Conservation (phyloP, 2,113 vertebrate species). For the Eptatretus burgeri region DNA sequence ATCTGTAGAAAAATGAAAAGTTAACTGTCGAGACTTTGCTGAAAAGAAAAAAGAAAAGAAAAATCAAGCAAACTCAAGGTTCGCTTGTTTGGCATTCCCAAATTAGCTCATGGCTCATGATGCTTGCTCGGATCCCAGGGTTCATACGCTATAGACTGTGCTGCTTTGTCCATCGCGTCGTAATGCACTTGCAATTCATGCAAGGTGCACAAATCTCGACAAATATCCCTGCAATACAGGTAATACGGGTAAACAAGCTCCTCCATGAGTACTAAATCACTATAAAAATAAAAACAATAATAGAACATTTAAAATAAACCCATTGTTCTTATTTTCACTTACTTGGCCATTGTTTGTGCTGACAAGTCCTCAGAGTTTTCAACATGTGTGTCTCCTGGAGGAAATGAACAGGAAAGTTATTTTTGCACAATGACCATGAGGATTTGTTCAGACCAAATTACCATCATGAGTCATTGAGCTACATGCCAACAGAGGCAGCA, state of each 20-base stretch:
- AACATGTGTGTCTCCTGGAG: constrained; percentile 61
- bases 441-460: neutral
- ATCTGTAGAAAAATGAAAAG: rapidly evolving
- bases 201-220: neutral
- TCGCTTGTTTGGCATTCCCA: no score
- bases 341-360: constrained; percentile 94
- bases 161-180: neutral
- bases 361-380: constrained; percentile 66
- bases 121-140: no score
- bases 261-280: neutral
- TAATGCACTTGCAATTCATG: neutral
- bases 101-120: no score
- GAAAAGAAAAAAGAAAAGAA: neutral
- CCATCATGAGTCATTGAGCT: neutral
- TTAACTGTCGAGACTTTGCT: rapidly evolving
- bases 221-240: constrained; percentile 13
- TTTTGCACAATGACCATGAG: neutral
- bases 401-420: constrained; percentile 7
- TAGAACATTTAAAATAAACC: neutral
- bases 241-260: constrained; percentile 9
- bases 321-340: constrained; percentile 14
- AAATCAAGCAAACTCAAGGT: neutral
- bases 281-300: neutral
- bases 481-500: no score
- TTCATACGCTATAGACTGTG: no score